Conservation (phyloP, 2,113 vertebrate species). For the Dipodomys stephensi region DNA sequence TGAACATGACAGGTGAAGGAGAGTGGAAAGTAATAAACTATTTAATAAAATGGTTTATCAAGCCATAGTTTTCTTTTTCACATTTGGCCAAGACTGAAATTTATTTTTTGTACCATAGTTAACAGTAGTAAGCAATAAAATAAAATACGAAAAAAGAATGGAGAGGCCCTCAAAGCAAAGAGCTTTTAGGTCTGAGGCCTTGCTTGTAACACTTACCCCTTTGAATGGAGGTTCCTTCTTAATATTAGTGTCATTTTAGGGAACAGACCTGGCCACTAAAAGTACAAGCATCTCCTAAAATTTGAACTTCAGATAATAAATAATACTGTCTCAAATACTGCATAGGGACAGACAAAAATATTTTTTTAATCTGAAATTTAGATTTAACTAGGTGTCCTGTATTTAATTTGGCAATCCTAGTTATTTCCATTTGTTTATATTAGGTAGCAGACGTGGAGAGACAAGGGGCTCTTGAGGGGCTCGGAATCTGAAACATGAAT, state of each 20-base stretch:
- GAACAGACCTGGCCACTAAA: slow-evolving; percentile 36
- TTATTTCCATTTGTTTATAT: slow-evolving; percentile 23
- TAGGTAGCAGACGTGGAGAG: background rate
- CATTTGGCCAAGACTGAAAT: background rate
- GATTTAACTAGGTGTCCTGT: background rate
- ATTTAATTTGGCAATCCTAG: slow-evolving; percentile 20
- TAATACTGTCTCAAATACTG: background rate
- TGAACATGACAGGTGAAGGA: background rate
- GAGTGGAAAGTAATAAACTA: background rate
- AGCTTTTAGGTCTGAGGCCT: too few relatives aligned
- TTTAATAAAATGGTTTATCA: slow-evolving; percentile 32
- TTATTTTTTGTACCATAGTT: background rate
- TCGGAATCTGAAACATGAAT: background rate
- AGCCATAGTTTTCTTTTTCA: background rate
- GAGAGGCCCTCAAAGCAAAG: background rate
- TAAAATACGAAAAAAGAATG: background rate
- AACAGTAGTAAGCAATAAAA: background rate
- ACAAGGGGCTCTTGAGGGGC: background rate
- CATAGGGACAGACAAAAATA: slow-evolving; percentile 9
- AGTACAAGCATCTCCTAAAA: background rate
- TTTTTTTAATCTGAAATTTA: background rate
- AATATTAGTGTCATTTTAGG: background rate
- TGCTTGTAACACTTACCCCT: background rate
- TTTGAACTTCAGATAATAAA: background rate
- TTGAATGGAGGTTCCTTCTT: slow-evolving; percentile 1